phyloP scores from a whole-genome alignment of 2,113 vertebrate genomes.

The Ascaphus truei region DNA sequence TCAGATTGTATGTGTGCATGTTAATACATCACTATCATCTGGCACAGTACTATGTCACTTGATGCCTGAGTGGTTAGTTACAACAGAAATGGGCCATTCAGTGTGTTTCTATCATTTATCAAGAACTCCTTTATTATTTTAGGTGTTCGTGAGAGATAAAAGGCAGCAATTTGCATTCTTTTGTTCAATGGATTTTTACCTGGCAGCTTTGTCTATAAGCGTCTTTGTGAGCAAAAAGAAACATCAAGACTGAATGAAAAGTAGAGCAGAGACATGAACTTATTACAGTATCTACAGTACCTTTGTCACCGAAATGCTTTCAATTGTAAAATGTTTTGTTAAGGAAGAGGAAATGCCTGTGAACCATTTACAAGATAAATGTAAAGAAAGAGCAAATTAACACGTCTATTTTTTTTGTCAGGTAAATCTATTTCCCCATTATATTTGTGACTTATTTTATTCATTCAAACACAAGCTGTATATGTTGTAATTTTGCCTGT shows the following conservation, averaged over 20 bases:
- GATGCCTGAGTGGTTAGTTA: constrained; percentile 46
- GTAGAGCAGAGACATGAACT: constrained; percentile 44
- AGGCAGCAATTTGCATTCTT: constrained; percentile 61
- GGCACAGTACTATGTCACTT: constrained; percentile 49
- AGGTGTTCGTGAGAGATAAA: constrained; percentile 58
- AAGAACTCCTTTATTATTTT: constrained; percentile 60
- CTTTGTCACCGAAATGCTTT: constrained; percentile 43
- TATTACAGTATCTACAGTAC: constrained; percentile 26
- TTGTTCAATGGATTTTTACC: constrained; percentile 60
- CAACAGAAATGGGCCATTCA: constrained; percentile 61
- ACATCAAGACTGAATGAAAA: constrained; percentile 43
- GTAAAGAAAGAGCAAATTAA: background rate
- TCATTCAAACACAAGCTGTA: too few relatives aligned
- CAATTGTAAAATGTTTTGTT: constrained; percentile 45
- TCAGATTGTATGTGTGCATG: constrained; percentile 28
- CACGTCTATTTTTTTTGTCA: background rate
- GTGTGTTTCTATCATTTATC: constrained; percentile 63
- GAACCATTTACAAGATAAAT: constrained; percentile 12
- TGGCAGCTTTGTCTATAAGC: constrained; percentile 49
- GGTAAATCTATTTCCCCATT: background rate
- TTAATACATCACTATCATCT: constrained; percentile 39
- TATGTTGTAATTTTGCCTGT: too few relatives aligned
- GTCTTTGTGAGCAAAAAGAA: constrained; percentile 54
- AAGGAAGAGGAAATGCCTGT: constrained; percentile 35
- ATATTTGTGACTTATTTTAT: too few relatives aligned